These are phyloP conservation scores for Martes martes DNA, from an alignment of 2,113 vertebrate species.

Conservation along the genomic window DNA sequence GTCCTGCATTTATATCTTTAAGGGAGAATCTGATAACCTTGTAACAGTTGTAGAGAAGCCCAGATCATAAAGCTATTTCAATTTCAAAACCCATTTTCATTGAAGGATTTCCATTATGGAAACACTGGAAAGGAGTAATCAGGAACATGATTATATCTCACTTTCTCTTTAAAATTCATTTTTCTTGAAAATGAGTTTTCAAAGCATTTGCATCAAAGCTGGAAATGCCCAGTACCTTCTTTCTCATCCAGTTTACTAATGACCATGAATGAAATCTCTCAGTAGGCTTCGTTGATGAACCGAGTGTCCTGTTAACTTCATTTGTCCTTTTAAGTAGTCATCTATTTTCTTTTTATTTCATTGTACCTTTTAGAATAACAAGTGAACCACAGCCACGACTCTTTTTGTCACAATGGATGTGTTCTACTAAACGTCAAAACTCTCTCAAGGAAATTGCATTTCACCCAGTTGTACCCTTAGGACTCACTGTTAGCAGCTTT, in stretches of 20 bases:
- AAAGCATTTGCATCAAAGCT: neutral
- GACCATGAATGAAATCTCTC: neutral
- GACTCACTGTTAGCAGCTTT: neutral
- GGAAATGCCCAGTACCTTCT: neutral
- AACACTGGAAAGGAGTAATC: neutral
- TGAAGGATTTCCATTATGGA: neutral
- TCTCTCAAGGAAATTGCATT: neutral
- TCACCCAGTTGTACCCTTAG: neutral
- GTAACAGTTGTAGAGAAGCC: neutral
- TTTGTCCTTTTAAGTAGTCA: neutral
- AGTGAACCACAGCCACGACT: neutral
- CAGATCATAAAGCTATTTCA: conserved; percentile 38
- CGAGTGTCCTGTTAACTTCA: neutral
- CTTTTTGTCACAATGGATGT: neutral
- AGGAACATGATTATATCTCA: neutral
- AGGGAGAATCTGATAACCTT: neutral
- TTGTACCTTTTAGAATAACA: neutral
- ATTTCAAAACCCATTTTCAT: neutral
- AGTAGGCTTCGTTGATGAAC: neutral
- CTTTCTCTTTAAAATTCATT: conserved; percentile 16
- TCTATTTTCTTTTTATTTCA: neutral
- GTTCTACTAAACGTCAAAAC: neutral
- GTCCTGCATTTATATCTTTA: neutral
- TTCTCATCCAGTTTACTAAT: neutral
- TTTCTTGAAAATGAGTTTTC: conserved; percentile 8